Evolutionary conservation across 1,140 invertebrate species (phyloP).

Genomic region (Heliconius eleuchia): DNA sequence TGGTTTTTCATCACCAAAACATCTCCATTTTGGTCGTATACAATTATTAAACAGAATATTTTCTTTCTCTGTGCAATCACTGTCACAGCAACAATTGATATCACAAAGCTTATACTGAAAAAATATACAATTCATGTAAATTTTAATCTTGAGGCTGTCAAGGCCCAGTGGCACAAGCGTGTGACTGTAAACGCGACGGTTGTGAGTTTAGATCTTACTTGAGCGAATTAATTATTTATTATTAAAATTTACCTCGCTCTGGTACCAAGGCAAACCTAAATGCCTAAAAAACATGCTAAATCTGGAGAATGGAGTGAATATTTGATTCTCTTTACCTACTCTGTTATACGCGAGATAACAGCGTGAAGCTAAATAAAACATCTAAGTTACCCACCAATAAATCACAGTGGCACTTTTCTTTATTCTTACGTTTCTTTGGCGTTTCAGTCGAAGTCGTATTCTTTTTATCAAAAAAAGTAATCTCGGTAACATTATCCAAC

Average conservation of each 20-base stretch:
- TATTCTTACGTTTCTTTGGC: conserved; percentile 46
- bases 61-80: conserved; percentile 83
- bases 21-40: conserved; percentile 13
- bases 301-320: too few relatives aligned
- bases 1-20: background rate
- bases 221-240: too few relatives aligned
- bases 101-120: conserved; percentile 84
- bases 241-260: too few relatives aligned
- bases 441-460: conserved; percentile 44
- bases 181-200: too few relatives aligned
- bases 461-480: conserved; percentile 57
- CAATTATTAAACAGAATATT: conserved; percentile 83
- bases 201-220: too few relatives aligned
- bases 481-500: conserved; percentile 66
- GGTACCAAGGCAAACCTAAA: too few relatives aligned
- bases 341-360: too few relatives aligned
- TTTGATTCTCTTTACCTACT: too few relatives aligned
- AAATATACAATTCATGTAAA: background rate
- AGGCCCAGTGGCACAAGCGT: too few relatives aligned
- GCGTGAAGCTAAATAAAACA: too few relatives aligned
- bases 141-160: too few relatives aligned
- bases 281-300: too few relatives aligned
- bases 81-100: conserved; percentile 89
- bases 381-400: conserved; percentile 67
- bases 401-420: conserved; percentile 75